Base-by-base conservation (phyloP, 2,888 invertebrate species). In the Electrophaes corylata region DNA sequence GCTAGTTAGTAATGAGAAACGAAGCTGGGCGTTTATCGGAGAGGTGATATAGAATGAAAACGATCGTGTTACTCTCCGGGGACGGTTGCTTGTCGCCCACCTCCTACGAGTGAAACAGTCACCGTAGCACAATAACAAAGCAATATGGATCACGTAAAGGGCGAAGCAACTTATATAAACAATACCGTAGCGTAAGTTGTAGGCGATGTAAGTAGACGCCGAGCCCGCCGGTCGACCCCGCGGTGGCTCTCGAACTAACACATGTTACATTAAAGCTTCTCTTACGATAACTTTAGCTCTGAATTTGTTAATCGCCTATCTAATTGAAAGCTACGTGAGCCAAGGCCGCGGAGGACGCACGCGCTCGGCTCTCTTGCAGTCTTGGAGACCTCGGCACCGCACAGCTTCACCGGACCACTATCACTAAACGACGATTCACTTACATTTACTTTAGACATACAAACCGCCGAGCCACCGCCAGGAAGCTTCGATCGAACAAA, bases 221-320 rank as follows among this genome's bases (percentile, higher is more conserved):
- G 83, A 81, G 73, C 66, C 72, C 73, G 65, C 70, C 61, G 66
- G 66, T 70, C 59, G 64, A 10, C 14, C 65, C 64, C 69, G 69
- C 69, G 68, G 58, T 64, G 62, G 71, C 72, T 67, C 73, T 73
- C 79, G 69, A 78, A 79, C 81, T 81, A 80, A 80, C 75, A 77
- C 81, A 72, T 75, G 83, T 78, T 77, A 83, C 79, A 81, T 89
- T 88, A 87, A 88, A 89, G 90, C 90, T 86, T 86, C 80, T 83
- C 85, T 85, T 84, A 85, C 75, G 79, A 80, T 73, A 79, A 83
- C 67, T 69, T 81, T 72, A 81, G 85, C 84, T 84, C 84, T 57
- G 65, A 91, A 91, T 91, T 91, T 88, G 86, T 90, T 90, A 89
- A 86, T 86, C 84, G 85, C 88, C 91, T 91, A 91, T 91, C 91